Conservation (phyloP, 2,888 invertebrate genomes). For the Thecocarcelia acutangulata region DNA sequence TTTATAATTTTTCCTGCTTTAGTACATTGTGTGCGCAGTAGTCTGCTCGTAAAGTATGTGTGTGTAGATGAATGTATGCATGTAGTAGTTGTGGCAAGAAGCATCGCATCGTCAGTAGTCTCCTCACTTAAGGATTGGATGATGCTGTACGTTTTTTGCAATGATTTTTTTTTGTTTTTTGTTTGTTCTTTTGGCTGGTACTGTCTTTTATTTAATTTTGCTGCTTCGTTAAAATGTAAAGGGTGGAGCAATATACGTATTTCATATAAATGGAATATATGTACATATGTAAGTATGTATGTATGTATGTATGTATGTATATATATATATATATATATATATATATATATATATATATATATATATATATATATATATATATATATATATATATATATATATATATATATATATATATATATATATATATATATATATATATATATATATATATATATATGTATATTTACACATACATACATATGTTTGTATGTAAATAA, state of each 20-base stretch:
- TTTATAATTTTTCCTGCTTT: constrained; percentile 57
- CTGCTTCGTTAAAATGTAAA: constrained; percentile 59
- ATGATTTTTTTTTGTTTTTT: constrained; percentile 22
- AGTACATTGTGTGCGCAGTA: constrained; percentile 51
- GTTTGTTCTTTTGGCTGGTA: constrained; percentile 47
- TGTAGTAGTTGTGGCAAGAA: constrained; percentile 30
- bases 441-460: too few species aligned
- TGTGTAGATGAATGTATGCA: constrained; percentile 8
- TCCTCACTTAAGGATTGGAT: constrained; percentile 57
- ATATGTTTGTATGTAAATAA: constrained; percentile 17
- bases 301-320: constrained; percentile 23
- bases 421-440: too few species aligned
- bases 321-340: constrained; percentile 17
- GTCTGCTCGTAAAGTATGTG: constrained; percentile 16
- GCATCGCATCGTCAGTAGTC: constrained; percentile 29
- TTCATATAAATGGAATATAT: constrained; percentile 56
- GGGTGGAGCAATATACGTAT: constrained; percentile 64
- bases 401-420: too few species aligned
- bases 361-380: constrained; percentile 16
- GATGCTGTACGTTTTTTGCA: constrained; percentile 49
- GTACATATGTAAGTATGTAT: not conserved
- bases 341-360: constrained; percentile 19
- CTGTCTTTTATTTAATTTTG: constrained; percentile 59
- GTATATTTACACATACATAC: too few species aligned
- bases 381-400: constrained; percentile 21